Evolutionary conservation across 2,797 vertebrate species (phyloP).

Genomic region (Poecilia picta): DNA sequence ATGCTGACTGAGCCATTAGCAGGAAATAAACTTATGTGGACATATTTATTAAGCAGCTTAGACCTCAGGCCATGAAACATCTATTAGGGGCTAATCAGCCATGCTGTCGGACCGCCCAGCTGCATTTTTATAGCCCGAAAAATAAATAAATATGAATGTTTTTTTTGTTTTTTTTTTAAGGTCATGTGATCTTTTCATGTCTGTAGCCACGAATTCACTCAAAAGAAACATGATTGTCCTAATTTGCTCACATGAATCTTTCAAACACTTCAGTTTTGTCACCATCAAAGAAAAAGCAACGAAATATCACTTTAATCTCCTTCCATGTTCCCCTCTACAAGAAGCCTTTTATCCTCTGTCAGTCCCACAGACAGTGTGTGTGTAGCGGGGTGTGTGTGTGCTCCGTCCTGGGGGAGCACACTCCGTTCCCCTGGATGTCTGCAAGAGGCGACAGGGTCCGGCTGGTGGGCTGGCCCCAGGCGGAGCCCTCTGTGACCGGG

Average conservation of each 20-base stretch:
- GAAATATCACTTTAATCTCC: conserved; percentile 1
- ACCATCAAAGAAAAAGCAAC: neutral
- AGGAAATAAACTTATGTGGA: conserved; percentile 71
- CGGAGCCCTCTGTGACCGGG: conserved; percentile 32
- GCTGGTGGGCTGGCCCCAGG: conserved; percentile 65
- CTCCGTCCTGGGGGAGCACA: conserved; percentile 25
- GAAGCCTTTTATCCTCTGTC: conserved; percentile 14
- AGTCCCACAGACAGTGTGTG: conserved; percentile 26
- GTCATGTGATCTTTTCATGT: neutral
- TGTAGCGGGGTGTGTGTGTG: conserved; percentile 11
- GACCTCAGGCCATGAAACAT: conserved; percentile 56
- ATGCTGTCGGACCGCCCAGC: conserved; percentile 21
- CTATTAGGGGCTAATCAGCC: conserved; percentile 70
- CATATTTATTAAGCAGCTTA: conserved; percentile 73
- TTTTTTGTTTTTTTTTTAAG: neutral
- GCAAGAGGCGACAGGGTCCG: conserved; percentile 43
- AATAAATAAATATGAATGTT: conserved; percentile 4
- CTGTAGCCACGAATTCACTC: neutral
- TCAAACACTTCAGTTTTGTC: conserved; percentile 7
- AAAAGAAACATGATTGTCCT: conserved; percentile 7
- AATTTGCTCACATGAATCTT: conserved; percentile 8
- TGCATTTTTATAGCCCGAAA: neutral
- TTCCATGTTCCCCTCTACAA: neutral
- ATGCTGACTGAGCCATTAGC: conserved; percentile 68
- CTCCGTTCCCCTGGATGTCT: conserved; percentile 54